phyloP scores from a whole-genome alignment of 2,888 invertebrate species.

The Archips xylosteana region DNA sequence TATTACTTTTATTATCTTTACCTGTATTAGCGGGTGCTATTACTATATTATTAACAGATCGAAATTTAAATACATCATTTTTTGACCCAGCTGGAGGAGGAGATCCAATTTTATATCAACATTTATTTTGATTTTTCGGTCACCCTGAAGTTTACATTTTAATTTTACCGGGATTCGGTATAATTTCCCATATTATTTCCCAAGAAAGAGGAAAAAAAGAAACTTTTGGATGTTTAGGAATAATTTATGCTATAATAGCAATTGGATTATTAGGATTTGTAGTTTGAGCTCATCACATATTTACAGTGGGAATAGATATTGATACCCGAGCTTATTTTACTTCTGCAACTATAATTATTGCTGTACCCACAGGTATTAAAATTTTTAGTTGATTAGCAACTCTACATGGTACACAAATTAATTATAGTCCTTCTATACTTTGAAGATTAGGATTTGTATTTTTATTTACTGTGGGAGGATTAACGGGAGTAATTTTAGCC shows the following conservation, averaged over 20 bases:
- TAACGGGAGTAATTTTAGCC: constrained; percentile 89
- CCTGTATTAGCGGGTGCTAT: constrained; percentile 93
- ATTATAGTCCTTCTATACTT: constrained; percentile 85
- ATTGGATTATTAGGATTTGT: constrained; percentile 94
- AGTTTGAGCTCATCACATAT: constrained; percentile 95
- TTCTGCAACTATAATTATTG: constrained; percentile 94
- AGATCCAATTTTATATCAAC: constrained; percentile 92
- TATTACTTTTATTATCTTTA: constrained; percentile 87
- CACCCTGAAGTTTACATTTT: constrained; percentile 95
- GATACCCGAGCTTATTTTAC: constrained; percentile 94
- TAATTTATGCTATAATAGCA: constrained; percentile 93
- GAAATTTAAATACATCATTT: constrained; percentile 92
- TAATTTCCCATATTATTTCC: constrained; percentile 92
- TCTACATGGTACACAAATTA: constrained; percentile 87
- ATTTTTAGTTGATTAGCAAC: constrained; percentile 92
- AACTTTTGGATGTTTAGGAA: constrained; percentile 90
- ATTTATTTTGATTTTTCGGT: constrained; percentile 95
- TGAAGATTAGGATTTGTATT: constrained; percentile 92
- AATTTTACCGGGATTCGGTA: constrained; percentile 93
- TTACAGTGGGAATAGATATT: constrained; percentile 93
- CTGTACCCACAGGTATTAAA: constrained; percentile 94
- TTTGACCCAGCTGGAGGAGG: constrained; percentile 93
- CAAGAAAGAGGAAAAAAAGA: constrained; percentile 91
- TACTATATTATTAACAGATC: constrained; percentile 92
- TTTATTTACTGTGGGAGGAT: constrained; percentile 91